phyloP scores from a whole-genome alignment of 2,888 invertebrate genomes.

The Drosophila histrio region DNA sequence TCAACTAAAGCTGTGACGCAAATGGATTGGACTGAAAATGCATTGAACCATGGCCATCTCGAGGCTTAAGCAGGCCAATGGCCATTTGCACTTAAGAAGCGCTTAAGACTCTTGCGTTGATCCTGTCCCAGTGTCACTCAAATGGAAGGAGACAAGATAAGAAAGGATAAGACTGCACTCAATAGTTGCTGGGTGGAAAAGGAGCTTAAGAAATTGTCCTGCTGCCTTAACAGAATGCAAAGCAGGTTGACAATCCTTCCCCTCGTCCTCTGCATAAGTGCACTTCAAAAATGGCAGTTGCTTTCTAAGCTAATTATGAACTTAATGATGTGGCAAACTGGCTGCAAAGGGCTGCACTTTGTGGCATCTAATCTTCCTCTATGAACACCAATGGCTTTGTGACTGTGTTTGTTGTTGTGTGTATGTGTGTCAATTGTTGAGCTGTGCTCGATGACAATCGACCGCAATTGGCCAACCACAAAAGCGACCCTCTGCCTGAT shows the following conservation, averaged over 20 bases:
- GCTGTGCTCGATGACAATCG: constrained; percentile 62
- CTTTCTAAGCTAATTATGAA: constrained; percentile 55
- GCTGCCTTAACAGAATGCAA: constrained; percentile 46
- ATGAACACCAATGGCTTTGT: constrained; percentile 27
- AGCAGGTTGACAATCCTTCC: constrained; percentile 21
- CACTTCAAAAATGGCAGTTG: constrained; percentile 27
- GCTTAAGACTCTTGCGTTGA: constrained; percentile 14
- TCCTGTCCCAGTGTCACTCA: constrained; percentile 20
- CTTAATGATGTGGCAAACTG: constrained; percentile 66
- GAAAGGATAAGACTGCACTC: constrained; percentile 37
- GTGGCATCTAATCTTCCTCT: constrained; percentile 33
- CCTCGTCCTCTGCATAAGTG: background rate
- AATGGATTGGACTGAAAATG: background rate
- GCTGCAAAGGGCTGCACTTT: constrained; percentile 25
- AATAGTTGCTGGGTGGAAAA: constrained; percentile 27
- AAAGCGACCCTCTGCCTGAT: constrained; percentile 13
- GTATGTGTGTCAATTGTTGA: constrained; percentile 13
- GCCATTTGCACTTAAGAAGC: constrained; percentile 7
- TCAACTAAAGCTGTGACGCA: background rate
- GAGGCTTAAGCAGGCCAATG: constrained; percentile 12
- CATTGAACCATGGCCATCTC: constrained; percentile 11
- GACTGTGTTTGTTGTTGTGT: background rate
- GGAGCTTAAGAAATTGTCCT: constrained; percentile 43
- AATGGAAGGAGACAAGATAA: constrained; percentile 36
- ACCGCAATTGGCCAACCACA: constrained; percentile 62